These are phyloP conservation scores for Lycia hirtaria DNA, from an alignment of 2,888 invertebrate genomes.

Conservation along the genomic window DNA sequence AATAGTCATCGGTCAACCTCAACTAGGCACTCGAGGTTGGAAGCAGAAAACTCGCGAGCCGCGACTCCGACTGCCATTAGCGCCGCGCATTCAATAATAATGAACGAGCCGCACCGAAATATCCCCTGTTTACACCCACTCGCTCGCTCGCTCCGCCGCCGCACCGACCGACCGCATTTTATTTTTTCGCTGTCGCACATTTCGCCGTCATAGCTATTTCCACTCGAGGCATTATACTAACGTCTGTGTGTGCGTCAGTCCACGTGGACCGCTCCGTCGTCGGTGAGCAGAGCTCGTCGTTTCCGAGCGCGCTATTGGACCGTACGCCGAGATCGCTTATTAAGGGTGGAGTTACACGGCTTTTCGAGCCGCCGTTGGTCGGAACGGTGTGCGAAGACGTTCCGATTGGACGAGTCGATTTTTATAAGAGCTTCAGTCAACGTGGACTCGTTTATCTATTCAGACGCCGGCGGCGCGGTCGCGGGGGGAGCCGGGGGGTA, in stretches of 20 bases:
- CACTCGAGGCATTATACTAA: slow-evolving; percentile 84
- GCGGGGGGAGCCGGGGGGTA: slow-evolving; percentile 84
- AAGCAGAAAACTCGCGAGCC: slow-evolving; percentile 54
- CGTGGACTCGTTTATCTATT: slow-evolving; percentile 87
- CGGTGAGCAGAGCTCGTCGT: slow-evolving; percentile 74
- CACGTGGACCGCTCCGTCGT: slow-evolving; percentile 82
- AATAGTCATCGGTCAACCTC: slow-evolving; percentile 42
- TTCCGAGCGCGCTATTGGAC: slow-evolving; percentile 65
- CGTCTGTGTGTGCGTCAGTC: slow-evolving; percentile 77
- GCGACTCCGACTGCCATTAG: slow-evolving; percentile 68
- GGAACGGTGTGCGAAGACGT: slow-evolving; percentile 49
- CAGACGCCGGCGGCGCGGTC: slow-evolving; percentile 86
- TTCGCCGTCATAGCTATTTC: slow-evolving; percentile 86
- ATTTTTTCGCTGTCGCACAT: slow-evolving; percentile 86
- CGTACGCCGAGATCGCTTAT: slow-evolving; percentile 79
- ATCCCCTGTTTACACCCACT: slow-evolving; percentile 85
- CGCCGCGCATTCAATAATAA: slow-evolving; percentile 84
- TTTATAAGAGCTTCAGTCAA: slow-evolving; percentile 84
- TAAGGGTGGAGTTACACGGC: slow-evolving; percentile 85
- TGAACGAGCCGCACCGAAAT: slow-evolving; percentile 84
- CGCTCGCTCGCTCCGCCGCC: slow-evolving; percentile 72
- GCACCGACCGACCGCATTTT: slow-evolving; percentile 85
- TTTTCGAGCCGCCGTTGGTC: slow-evolving; percentile 63
- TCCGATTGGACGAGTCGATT: slow-evolving; percentile 77
- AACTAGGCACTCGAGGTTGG: slow-evolving; percentile 42